Conservation (phyloP, 1,140 invertebrate genomes). For the Drosophila nebulosa region DNA sequence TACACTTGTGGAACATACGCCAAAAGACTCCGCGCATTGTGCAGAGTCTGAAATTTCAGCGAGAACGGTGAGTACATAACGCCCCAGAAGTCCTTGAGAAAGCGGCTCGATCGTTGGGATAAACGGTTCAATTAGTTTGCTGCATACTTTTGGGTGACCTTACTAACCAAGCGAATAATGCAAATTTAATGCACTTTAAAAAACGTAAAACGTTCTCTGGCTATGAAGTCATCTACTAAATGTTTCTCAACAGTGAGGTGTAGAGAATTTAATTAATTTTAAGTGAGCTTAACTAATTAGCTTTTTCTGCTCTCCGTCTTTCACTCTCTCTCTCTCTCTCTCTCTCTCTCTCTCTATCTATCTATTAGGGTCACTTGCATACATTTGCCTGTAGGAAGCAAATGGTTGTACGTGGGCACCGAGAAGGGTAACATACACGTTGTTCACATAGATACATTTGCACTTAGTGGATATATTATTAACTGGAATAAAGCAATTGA, state of each 20-base stretch:
- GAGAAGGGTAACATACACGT: conserved; percentile 99
- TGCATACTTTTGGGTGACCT: not conserved
- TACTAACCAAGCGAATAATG: too few relatives aligned
- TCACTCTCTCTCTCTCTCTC: not conserved
- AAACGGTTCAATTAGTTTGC: not conserved
- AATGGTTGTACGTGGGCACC: conserved; percentile 99
- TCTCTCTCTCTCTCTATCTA: not conserved
- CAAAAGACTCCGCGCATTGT: conserved; percentile 97
- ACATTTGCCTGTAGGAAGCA: conserved; percentile 96
- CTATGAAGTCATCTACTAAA: too few relatives aligned
- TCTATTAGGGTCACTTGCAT: conserved; percentile 93
- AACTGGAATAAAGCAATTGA: conserved; percentile 99
- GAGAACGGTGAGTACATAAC: conserved; percentile 90
- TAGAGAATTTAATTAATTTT: too few relatives aligned
- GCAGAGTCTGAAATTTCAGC: conserved; percentile 97
- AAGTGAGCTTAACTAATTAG: not conserved
- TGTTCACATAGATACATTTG: conserved; percentile 97
- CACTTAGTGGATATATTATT: conserved; percentile 98
- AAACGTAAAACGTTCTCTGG: too few relatives aligned
- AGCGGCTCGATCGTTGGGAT: too few relatives aligned
- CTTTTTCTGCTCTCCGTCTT: not conserved
- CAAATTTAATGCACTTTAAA: too few relatives aligned
- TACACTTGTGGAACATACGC: conserved; percentile 98
- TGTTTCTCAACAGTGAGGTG: too few relatives aligned
- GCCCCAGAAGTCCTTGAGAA: too few relatives aligned